Evolutionary conservation across 2,888 invertebrate genomes (phyloP), one percentile per base, ranked within the genome.

Genomic region (Eupithecia abbreviata): DNA sequence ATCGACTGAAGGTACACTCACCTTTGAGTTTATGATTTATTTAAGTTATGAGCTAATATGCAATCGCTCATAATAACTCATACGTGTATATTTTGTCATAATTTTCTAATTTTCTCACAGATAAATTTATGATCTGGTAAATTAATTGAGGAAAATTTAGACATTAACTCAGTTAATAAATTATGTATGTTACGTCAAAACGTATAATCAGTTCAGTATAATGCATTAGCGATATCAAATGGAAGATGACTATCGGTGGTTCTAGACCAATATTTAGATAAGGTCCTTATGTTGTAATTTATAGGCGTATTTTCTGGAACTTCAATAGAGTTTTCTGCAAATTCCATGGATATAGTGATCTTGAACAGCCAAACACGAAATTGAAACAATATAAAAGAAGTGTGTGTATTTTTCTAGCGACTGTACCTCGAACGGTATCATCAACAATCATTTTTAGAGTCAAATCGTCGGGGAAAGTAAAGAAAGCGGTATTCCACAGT

Each of bases 401-500:
- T 10, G 55, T 58, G n/a, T 42, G 9, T 69, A 30, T 47, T 69
- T 13, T 13, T 10, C 2, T 10, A 45, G 43, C 69, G 69, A 69
- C 47, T 69, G 69, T 69, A 49, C 68, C 67, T n/a, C 43, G n/a
- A 68, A 45, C 69, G 74, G 70, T 80, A 84, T 81, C 81, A 78
- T 75, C 43, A 47, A 76, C 71, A 81, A 80, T 82, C 78, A 76
- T 73, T 77, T 77, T 80, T 81, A 79, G 78, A 72, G 55, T 70
- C 72, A 78, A 81, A 77, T 72, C 69, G 70, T 68, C 30, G 58
- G 82, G 71, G 82, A 82, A 81, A 82, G 82, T 78, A 41, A 80
- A 77, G 82, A 82, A 82, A 82, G 82, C 80, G 77, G 72, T 77
- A 76, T 51, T 75, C 74, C 81, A 80, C 79, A 71, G 68, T 81